Percentiles rank a stretch among this genome's conserved stretches.
phyloP scores from a whole-genome alignment of 2,113 vertebrate species.

The Cnemophilus loriae region DNA sequence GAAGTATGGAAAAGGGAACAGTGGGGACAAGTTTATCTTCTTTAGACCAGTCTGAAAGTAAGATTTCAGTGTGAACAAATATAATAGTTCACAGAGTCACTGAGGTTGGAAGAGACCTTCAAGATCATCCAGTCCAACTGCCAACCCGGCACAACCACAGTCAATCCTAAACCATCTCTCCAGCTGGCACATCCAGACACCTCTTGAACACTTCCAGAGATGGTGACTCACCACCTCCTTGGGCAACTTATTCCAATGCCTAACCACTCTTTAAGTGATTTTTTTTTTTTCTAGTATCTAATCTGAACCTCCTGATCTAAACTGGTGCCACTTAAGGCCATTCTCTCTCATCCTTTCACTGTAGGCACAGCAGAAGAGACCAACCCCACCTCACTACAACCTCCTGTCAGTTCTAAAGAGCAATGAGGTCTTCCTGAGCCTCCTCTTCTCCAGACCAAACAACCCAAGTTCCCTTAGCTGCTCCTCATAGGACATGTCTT shows the following conservation, averaged over 20 bases:
- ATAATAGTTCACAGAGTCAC: not conserved
- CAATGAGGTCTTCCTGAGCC: not conserved
- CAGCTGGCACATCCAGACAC: not conserved
- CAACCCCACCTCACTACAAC: not conserved
- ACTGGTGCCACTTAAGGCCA: not conserved
- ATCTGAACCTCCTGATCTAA: not conserved
- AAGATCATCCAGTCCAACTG: not conserved
- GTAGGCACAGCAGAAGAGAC: not conserved
- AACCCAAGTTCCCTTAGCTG: not conserved
- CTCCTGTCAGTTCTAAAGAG: not conserved
- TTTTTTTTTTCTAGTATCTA: not conserved
- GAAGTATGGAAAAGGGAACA: not conserved
- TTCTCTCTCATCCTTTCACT: not conserved
- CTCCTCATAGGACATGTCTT: not conserved
- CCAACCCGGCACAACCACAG: not conserved
- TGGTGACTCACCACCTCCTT: not conserved
- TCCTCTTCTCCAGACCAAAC: not conserved
- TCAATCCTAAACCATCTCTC: not conserved
- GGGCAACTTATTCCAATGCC: not conserved
- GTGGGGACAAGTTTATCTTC: not conserved
- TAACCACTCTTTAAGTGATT: not conserved
- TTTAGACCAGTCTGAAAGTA: not conserved
- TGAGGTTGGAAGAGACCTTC: not conserved
- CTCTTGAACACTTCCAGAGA: not conserved
- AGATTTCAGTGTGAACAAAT: not conserved